Base-by-base conservation (phyloP, 2,888 invertebrate genomes). In the Drosophila pseudotakahashii region DNA sequence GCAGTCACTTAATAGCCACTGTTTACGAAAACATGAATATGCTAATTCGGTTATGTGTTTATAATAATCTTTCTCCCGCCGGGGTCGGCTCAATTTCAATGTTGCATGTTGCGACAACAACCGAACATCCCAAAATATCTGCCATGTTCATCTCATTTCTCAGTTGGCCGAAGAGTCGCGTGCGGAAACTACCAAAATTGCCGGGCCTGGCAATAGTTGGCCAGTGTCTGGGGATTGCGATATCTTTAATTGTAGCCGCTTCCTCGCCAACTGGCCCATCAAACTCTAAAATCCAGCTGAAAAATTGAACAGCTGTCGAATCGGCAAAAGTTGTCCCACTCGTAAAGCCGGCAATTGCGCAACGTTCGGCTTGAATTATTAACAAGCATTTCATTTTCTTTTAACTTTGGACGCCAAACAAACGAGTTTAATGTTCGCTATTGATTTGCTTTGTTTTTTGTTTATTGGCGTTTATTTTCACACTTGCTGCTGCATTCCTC, bases 101-200 rank as follows among this genome's bases (percentile, higher is more conserved):
- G 66, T 73, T 84, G 73, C 79, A 63, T 66, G 52, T 81, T 84
- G 81, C 64, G 57, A 51, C 82, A 80, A 59, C 66, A 51, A 37
- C 30, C 37, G 16, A 37, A 19, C n/a, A 11, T 47, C 16, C 32
- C 6, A 48, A 48, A 11, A 11, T 32, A 16, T 52, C 30, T 30
- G 30, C 39, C 30, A 37, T 53, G 42, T 57, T 51, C 60, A 44
- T 55, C 47, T 45, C 45, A 37, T 63, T 30, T 37, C 44, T 41
- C 51, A 26, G 26, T 59, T 68, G 51, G 48, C 45, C 41, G 41
- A 58, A 58, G 68, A 67, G 62, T 77, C 69, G 79, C 67, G 79
- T 85, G 85, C 85, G 82, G 82, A 82, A 87, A 79, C 77, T 34
- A 62, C 74, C 54, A 69, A 83, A 78, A 76, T 69, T 66, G 68